Percentiles rank a stretch among this genome's conserved stretches.
Conservation (phyloP, 2,797 vertebrate genomes). For the Eidolon dupreanum region DNA sequence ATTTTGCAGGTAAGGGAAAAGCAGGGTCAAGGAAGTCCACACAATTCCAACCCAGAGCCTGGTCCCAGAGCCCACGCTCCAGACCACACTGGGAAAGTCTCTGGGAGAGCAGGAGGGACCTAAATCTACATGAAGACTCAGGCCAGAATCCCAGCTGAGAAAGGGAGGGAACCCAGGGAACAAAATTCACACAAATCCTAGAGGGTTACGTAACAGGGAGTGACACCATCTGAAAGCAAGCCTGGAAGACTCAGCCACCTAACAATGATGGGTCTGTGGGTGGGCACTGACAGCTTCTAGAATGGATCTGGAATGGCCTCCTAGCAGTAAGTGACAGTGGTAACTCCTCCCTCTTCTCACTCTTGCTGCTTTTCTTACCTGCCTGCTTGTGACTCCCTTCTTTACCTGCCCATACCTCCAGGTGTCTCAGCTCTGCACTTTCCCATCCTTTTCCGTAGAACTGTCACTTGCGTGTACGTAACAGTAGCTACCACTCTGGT, state of each 20-base stretch:
- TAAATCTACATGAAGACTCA: neutral
- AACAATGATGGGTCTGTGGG: accelerated
- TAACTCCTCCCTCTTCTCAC: no score
- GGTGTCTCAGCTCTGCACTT: neutral
- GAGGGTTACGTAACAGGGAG: neutral
- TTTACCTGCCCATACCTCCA: neutral
- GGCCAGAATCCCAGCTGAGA: neutral
- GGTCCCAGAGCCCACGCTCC: neutral
- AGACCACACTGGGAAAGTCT: neutral
- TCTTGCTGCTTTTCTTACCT: neutral
- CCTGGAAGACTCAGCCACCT: neutral
- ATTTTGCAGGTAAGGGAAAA: neutral
- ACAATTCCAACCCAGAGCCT: neutral
- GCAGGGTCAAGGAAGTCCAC: neutral
- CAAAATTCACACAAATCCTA: neutral
- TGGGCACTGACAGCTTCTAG: neutral
- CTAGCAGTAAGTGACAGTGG: neutral
- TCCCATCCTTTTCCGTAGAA: neutral
- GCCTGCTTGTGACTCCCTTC: neutral
- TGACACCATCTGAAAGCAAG: neutral
- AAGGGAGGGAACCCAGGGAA: neutral
- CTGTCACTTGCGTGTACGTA: no score
- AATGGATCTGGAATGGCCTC: no score
- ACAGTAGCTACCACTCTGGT: neutral
- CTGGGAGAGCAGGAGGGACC: neutral